Base-by-base conservation (phyloP, 2,888 invertebrate genomes). In the Torymus tubicola region DNA sequence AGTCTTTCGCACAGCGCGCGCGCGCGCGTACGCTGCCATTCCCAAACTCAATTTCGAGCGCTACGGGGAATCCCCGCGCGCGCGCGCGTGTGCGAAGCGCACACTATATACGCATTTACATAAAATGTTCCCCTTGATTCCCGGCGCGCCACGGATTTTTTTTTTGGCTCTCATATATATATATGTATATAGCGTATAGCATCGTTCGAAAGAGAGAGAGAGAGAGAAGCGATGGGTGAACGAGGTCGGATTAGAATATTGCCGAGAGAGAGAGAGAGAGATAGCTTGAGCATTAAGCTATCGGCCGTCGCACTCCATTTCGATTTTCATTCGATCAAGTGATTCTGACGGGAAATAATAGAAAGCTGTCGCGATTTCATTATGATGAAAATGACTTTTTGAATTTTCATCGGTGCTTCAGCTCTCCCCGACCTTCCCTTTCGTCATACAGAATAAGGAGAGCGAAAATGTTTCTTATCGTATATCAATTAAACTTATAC, bases 1-100 rank as follows among this genome's bases (percentile, higher is more conserved):
- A 42, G 42, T 55, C 55, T 13, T 42, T 14, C 52, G 52, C 42
- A 14, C 42, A 5, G 42, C 50, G 60, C 42, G n/a, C n/a, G n/a
- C n/a, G n/a, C n/a, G n/a, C n/a, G n/a, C n/a, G n/a, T n/a, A n/a
- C 53, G 12, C 21, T 61, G 53, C 63, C 65, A 63, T 14, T 55
- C 42, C 73, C 65, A 68, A 78, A 78, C 78, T 73, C 78, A 78
- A 78, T 78, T 78, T 73, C 61, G 12, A 18, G 63, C 21, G 55
- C 16, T 13, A 21, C 61, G 18, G 61, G 61, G 16, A 61, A 53
- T 72, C 60, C 60, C 21, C 16, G 13, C 10, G 21, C 24, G 16
- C 57, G n/a, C 16, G 13, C 10, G 42, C 72, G 72, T 53, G 16
- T 3, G 50, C 2, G 70, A 21, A 21, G 21, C 21, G 21, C 21